Evolutionary conservation across 2,888 invertebrate species (phyloP).

Genomic region (Blastobasis adustella): DNA sequence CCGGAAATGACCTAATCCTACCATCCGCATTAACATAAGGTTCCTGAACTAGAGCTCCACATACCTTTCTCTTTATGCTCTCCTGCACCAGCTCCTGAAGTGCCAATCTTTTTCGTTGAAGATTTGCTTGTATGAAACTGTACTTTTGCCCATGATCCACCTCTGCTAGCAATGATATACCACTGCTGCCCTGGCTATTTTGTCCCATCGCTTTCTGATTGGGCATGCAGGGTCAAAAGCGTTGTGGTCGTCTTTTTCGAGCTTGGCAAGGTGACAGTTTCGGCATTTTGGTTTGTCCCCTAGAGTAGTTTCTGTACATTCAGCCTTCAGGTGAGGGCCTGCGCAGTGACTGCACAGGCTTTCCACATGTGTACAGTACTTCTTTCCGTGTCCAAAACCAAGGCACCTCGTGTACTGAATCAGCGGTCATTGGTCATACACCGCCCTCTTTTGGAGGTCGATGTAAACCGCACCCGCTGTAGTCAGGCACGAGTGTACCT

Average conservation of each 20-base stretch:
- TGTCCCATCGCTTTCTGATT: conserved; percentile 7
- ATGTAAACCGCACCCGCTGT: background rate
- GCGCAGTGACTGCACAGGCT: background rate
- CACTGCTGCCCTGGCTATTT: conserved; percentile 5
- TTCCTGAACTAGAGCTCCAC: conserved; percentile 8
- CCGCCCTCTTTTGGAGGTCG: background rate
- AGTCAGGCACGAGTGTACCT: background rate
- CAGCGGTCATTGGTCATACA: background rate
- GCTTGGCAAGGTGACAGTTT: background rate
- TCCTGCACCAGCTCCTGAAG: conserved; percentile 10
- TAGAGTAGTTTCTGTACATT: background rate
- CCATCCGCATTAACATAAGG: conserved; percentile 9
- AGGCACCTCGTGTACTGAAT: background rate
- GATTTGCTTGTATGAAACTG: conserved; percentile 6
- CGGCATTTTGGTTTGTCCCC: background rate
- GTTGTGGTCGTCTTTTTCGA: background rate
- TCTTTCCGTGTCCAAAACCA: background rate
- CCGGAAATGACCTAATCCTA: background rate
- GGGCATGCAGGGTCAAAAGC: background rate
- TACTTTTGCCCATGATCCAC: background rate
- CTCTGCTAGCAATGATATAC: background rate
- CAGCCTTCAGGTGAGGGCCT: background rate
- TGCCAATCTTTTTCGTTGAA: conserved; percentile 9
- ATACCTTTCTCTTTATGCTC: background rate
- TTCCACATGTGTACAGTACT: background rate